Evolutionary conservation across 2,888 invertebrate genomes (phyloP).

Genomic region (Nebria brevicollis): DNA sequence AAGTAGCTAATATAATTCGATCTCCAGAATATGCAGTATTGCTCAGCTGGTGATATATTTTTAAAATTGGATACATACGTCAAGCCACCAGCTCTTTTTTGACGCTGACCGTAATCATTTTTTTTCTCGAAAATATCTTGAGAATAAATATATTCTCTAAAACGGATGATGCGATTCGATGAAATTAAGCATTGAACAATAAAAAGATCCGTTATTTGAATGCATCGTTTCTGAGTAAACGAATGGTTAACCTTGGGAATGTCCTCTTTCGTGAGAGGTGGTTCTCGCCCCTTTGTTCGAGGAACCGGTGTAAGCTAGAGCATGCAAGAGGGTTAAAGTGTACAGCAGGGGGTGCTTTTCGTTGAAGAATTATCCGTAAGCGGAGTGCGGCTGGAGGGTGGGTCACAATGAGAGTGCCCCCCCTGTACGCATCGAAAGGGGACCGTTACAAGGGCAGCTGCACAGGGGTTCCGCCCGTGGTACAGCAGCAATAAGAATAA

Average conservation of each 20-base stretch:
- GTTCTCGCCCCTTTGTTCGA: neutral
- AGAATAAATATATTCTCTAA: neutral
- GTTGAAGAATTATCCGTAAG: neutral
- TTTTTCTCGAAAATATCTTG: no score
- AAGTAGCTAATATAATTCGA: neutral
- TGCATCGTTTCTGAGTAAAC: neutral
- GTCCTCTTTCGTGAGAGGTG: neutral
- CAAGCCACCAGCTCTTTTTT: no score
- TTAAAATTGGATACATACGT: neutral
- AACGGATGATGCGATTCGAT: neutral
- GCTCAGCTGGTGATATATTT: neutral
- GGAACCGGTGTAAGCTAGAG: neutral
- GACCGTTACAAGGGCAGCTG: neutral
- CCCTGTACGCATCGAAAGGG: neutral
- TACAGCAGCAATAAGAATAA: slow-evolving; percentile 1
- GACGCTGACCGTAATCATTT: no score
- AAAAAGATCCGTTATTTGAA: neutral
- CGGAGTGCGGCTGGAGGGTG: neutral
- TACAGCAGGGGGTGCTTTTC: neutral
- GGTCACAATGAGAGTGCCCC: neutral
- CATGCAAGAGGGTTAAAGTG: neutral
- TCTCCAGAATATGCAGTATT: neutral
- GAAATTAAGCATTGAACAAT: neutral
- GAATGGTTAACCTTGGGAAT: neutral
- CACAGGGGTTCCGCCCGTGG: neutral